Evolutionary conservation across 2,113 vertebrate species (phyloP), one percentile per base, ranked within the genome.

Genomic region (Hypanus sabinus): DNA sequence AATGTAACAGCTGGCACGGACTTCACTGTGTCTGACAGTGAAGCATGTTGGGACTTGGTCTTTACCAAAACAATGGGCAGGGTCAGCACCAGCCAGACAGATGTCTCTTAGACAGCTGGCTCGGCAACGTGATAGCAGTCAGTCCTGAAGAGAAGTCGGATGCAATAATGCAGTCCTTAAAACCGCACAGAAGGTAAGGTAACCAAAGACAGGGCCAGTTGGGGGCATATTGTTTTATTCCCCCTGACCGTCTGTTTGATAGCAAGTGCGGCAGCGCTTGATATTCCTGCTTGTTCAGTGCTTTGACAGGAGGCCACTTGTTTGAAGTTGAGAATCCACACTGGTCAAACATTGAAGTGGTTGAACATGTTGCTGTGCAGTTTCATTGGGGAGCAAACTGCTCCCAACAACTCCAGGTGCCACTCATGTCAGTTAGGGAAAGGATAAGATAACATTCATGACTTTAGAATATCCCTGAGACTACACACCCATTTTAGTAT

Each of bases 161-260:
- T 94, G 92, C 95, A 95, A 96, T 96, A 95, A 95, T 95, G 95
- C 97, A 96, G 96, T 95, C 96, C 96, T 96, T 95, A 96, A 95
- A 96, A 94, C 95, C 94, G 80, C 96, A 94, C 97, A 97, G 97
- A 97, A 95, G 95, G 96, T 70, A 94, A 95, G 95, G 96, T 96
- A 97, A 97, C 96, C 81, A 95, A 96, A 96, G 95, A 96, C 97
- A 96, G 95, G 96, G 95, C 96, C 95, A 95, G 95, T 95, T 70
- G 20, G 70, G 95, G 95, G 94, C 96, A 95, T 94, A 0, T 94
- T 96, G 96, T 95, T 96, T 95, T 94, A 96, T 90, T 96, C 96
- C 96, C 96, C 95, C 95, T 96, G 97, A 97, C 96, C 95, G 95
- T 97, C 95, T 96, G 95, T 94, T 95, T 94, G 95, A 96, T 96